phyloP scores from a whole-genome alignment of 2,113 vertebrate species.

The Antechinus stuartii region DNA sequence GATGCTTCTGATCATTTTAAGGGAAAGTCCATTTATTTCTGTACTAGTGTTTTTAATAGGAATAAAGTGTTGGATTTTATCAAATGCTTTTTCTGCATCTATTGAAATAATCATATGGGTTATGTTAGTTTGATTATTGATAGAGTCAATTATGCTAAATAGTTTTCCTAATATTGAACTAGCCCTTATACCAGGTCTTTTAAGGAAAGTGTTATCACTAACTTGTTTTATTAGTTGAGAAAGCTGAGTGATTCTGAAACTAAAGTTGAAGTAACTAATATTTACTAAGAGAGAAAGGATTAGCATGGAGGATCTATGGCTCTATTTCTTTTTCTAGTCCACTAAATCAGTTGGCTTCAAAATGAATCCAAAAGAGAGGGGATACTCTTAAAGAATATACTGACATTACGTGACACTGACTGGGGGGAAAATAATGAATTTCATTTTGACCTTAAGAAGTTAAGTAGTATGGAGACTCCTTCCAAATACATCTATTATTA shows the following conservation, averaged over 20 bases:
- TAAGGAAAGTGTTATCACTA: conserved; percentile 53
- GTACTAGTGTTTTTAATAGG: no score
- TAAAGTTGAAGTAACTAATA: conserved; percentile 63
- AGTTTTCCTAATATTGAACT: no score
- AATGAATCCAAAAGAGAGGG: conserved; percentile 36
- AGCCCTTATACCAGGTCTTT: no score
- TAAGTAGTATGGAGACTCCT: neutral
- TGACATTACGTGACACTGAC: conserved; percentile 32
- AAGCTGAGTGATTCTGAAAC: conserved; percentile 61
- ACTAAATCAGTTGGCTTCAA: conserved; percentile 29
- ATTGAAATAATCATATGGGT: no score
- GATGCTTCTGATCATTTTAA: no score
- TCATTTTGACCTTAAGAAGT: conserved; percentile 16
- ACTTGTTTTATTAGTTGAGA: conserved; percentile 73
- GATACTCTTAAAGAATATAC: conserved; percentile 37
- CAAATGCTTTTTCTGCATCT: no score
- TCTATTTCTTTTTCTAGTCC: conserved; percentile 30
- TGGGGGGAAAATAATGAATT: neutral
- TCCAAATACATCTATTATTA: conserved; percentile 6
- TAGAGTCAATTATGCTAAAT: no score
- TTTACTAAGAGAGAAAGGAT: conserved; percentile 36
- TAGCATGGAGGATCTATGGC: conserved; percentile 47
- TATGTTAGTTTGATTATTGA: no score
- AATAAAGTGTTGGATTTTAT: no score
- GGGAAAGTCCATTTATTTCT: no score